These are phyloP conservation scores for Neria commutata DNA, from an alignment of 2,888 invertebrate species.

Conservation along the genomic window DNA sequence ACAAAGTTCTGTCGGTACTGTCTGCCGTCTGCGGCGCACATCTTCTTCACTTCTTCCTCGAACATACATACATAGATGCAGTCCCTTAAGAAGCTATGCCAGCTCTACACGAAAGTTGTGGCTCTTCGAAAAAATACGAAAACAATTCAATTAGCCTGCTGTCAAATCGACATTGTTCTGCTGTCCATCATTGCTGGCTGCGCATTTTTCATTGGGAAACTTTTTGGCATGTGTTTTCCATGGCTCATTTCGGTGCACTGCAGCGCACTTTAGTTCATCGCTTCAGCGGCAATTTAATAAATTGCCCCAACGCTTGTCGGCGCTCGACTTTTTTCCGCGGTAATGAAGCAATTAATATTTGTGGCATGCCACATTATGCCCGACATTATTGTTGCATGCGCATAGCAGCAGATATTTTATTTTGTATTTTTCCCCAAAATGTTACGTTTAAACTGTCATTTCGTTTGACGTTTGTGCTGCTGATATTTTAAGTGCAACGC, in stretches of 20 bases:
- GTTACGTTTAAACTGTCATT: slow-evolving; percentile 46
- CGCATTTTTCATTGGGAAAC: background rate
- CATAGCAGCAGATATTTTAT: slow-evolving; percentile 5
- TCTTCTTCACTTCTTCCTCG: slow-evolving; percentile 16
- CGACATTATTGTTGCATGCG: slow-evolving; percentile 16
- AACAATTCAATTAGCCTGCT: slow-evolving; percentile 54
- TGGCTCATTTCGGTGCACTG: background rate
- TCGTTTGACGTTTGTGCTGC: slow-evolving; percentile 45
- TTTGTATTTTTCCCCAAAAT: slow-evolving; percentile 30
- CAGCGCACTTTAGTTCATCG: slow-evolving; percentile 21
- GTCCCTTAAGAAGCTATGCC: too few species aligned
- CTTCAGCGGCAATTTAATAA: slow-evolving; percentile 16
- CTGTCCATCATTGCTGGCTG: slow-evolving; percentile 36
- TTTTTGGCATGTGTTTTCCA: background rate
- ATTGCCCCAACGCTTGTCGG: slow-evolving; percentile 13
- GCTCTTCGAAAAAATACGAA: too few species aligned
- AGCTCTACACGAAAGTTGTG: too few species aligned
- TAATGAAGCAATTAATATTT: slow-evolving; percentile 51
- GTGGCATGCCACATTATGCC: slow-evolving; percentile 9
- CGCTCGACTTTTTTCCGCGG: slow-evolving; percentile 21
- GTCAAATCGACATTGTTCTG: slow-evolving; percentile 47
- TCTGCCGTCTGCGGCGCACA: too few species aligned
- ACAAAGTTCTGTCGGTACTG: too few species aligned
- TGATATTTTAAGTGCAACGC: slow-evolving; percentile 46
- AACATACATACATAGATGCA: too few species aligned